Conservation (phyloP, 2,888 invertebrate species). For the Leptinotarsa peninsularis region DNA sequence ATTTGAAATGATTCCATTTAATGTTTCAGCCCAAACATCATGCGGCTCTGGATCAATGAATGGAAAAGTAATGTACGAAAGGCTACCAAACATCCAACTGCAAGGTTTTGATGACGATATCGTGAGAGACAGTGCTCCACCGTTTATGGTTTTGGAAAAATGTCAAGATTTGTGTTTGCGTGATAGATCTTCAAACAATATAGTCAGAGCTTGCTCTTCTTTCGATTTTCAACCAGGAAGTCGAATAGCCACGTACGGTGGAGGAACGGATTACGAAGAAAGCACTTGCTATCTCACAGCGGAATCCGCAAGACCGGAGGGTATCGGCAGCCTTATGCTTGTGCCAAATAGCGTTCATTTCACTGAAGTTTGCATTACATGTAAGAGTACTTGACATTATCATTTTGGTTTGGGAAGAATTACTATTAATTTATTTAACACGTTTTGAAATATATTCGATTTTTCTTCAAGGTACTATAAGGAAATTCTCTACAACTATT, state of each 20-base stretch:
- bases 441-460: too few relatives aligned
- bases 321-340: constrained; percentile 88
- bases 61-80: constrained; percentile 88
- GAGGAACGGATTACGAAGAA: constrained; percentile 87
- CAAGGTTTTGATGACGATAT: constrained; percentile 92
- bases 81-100: constrained; percentile 88
- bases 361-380: constrained; percentile 88
- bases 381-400: constrained; percentile 69
- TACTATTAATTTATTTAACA: too few relatives aligned
- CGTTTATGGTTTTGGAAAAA: constrained; percentile 88
- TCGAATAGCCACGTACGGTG: constrained; percentile 83
- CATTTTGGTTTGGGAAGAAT: neutral
- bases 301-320: constrained; percentile 89
- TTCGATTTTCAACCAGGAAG: constrained; percentile 93
- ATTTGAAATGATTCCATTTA: neutral
- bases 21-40: constrained; percentile 82
- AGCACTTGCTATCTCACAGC: constrained; percentile 88
- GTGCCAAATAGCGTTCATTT: constrained; percentile 92
- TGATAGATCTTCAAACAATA: constrained; percentile 83
- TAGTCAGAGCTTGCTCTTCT: constrained; percentile 86
- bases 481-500: too few relatives aligned
- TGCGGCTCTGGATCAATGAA: constrained; percentile 85
- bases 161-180: constrained; percentile 84
- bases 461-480: too few relatives aligned
- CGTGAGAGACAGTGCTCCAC: constrained; percentile 86